These are phyloP conservation scores for Rhabdomys pumilio DNA, from an alignment of 2,797 vertebrate genomes.

Conservation along the genomic window DNA sequence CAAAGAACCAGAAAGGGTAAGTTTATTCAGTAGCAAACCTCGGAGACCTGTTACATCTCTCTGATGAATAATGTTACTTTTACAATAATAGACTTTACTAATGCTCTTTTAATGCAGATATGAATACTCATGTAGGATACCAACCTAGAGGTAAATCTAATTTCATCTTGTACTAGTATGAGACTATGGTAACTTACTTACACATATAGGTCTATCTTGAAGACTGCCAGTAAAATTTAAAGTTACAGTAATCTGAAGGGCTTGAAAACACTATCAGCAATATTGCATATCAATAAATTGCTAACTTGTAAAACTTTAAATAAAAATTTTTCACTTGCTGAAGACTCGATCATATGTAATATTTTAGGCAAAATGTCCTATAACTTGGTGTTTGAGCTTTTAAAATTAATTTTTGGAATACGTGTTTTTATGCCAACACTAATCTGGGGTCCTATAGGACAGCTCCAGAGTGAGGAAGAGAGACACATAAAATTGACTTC, in stretches of 20 bases:
- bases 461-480: background rate
- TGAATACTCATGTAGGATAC: background rate
- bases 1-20: background rate
- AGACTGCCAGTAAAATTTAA: background rate
- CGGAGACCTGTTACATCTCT: background rate
- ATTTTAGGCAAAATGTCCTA: background rate
- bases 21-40: background rate
- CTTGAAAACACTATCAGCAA: background rate
- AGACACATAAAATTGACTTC: conserved; percentile 25
- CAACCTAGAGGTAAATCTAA: background rate
- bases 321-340: background rate
- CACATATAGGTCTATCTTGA: background rate
- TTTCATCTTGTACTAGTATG: background rate
- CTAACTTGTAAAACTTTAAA: conserved; percentile 10
- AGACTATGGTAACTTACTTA: background rate
- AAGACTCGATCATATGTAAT: background rate
- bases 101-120: background rate
- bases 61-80: background rate
- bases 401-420: conserved; percentile 3
- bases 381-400: background rate
- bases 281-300: background rate
- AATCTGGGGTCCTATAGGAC: background rate
- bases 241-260: background rate
- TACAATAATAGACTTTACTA: background rate
- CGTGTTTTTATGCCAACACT: conserved; percentile 9